Base-by-base conservation (phyloP, 2,113 vertebrate species). In the Thalassoma bifasciatum region DNA sequence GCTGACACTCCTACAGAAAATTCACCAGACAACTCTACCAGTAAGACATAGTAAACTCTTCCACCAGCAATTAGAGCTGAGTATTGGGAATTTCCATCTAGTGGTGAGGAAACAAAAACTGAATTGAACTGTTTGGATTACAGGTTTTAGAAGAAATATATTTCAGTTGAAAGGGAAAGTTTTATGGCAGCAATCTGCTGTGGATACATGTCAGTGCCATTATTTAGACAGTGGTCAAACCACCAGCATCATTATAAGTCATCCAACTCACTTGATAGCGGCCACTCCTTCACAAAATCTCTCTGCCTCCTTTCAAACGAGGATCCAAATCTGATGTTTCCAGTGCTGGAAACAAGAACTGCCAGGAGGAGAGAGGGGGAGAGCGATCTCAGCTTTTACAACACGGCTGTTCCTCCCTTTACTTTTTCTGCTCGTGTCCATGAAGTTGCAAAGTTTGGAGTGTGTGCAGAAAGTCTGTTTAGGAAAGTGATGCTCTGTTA, bases 401-500 rank as follows among this genome's bases (percentile, higher is more conserved):
- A 76, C 86, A 75, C 58, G 75, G 66, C 79, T 67, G 23, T 79
- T 49, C 34, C 80, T 82, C 79, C 80, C 62, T 70, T 83, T 66
- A 66, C 38, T 67, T 76, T 72, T 72, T 81, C 82, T 86, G 81
- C 75, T 82, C 73, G 75, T 53, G 77, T 80, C 36, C 46, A 66
- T 83, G 88, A 59, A 30, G 50, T 84, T 86, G 61, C 84, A 87
- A 63, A 54, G 72, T 30, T 30, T 66, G 37, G 60, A 53, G 56
- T 26, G 63, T 22, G 53, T 77, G 78, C 72, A 62, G 77, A 22
- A 14, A 66, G 34, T 51, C 44, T 92, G 88, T 93, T 93, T 93
- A 36, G 87, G 90, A 90, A 91, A 92, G 85, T 23, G 46, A 75
- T 75, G 66, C 64, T 59, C 8, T 67, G 91, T 93, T 90, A 82